Base-by-base conservation (phyloP, 2,888 invertebrate genomes). In the Volucella inflata region DNA sequence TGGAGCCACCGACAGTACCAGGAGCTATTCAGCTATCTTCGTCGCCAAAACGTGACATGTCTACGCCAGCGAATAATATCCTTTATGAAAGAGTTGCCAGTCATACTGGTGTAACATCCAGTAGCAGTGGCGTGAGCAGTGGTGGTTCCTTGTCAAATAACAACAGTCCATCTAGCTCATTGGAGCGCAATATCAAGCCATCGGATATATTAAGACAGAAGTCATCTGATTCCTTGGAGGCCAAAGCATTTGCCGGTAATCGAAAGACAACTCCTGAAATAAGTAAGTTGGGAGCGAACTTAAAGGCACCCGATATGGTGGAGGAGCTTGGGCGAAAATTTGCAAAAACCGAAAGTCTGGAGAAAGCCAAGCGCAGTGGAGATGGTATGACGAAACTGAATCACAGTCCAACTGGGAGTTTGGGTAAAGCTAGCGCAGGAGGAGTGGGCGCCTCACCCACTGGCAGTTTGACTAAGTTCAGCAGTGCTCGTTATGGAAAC, bases 1-100 rank as follows among this genome's bases (percentile, higher is more conserved):
- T 94, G 16, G 94, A 94, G 88, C 93, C 94, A 38, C 94, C 94
- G 16, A 90, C 93, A 71, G 91, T 93, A 62, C 92, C 92, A 60
- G 89, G 88, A 79, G 87, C 87, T 53, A 88, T 89, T 71, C 84
- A 75, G 51, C 87, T 91, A 70, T 91, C 91, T 2, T 90, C 92
- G 40, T 91, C 91, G 38, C 91, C 92, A 36, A 92, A 91, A 88
- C 90, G 91, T 65, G 92, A 92, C 75, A 68, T 88, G 0, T 89
- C 90, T n/a, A 89, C 89, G 70, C 72, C 79, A 64, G 90, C 89
- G 64, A 82, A 88, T 12, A 91, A 90, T 89, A 89, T 91, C 3
- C 85, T 90, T 78, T 91, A 91, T 10, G 79, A 80, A 12, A 64
- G 80, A 38, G 67, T 60, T 9, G 21, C 55, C 46, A 83, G 83